phyloP scores from a whole-genome alignment of 2,113 vertebrate species.

The Mirounga angustirostris region DNA sequence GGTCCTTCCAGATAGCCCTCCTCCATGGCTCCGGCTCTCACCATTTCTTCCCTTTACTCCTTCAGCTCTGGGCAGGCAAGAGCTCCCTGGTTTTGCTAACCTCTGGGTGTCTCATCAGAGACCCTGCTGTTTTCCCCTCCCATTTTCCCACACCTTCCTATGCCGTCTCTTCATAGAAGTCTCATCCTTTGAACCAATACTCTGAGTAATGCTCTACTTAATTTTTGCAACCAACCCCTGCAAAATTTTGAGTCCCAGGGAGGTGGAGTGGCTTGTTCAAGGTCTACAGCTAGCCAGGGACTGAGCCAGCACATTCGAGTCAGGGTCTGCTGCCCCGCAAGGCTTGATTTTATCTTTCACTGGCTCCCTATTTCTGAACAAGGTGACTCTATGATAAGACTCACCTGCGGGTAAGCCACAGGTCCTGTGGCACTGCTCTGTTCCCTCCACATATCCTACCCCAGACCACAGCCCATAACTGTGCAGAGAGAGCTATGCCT shows the following conservation, averaged over 20 bases:
- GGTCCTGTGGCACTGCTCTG: background rate
- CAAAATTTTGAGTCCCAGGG: background rate
- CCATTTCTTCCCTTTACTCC: background rate
- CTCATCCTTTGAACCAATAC: background rate
- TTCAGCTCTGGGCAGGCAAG: background rate
- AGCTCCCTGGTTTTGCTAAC: background rate
- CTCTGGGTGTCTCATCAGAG: background rate
- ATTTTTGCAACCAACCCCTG: background rate
- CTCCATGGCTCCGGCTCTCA: background rate
- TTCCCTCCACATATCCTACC: background rate
- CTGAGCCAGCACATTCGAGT: background rate
- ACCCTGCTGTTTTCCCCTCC: background rate
- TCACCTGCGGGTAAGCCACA: background rate
- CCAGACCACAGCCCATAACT: background rate
- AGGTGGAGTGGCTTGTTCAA: background rate
- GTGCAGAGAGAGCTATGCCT: background rate
- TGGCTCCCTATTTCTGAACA: background rate
- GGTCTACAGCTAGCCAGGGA: background rate
- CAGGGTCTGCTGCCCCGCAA: background rate
- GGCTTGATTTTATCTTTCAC: background rate
- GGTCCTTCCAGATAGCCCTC: background rate
- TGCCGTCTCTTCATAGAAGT: background rate
- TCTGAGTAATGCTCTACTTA: background rate
- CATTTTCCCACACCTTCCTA: background rate
- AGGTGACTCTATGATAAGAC: background rate